These are phyloP conservation scores for Heteropelma amictum DNA, from an alignment of 2,888 invertebrate genomes.

Conservation along the genomic window DNA sequence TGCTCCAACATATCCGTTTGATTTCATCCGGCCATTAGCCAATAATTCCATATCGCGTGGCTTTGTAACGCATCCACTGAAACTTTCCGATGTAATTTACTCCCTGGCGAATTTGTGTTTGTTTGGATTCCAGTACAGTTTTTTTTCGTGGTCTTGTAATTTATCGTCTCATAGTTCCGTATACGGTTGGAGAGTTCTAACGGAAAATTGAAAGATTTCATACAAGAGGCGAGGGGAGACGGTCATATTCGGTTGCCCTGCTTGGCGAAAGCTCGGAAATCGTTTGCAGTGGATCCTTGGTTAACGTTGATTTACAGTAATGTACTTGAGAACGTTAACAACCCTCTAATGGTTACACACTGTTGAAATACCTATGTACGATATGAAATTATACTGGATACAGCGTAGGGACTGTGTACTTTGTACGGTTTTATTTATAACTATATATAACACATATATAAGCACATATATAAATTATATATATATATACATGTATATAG, in stretches of 20 bases:
- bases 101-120: background rate
- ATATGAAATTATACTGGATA: slow-evolving; percentile 29
- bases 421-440: slow-evolving; percentile 20
- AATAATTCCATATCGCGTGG: slow-evolving; percentile 34
- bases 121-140: background rate
- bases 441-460: slow-evolving; percentile 32
- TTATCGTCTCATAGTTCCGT: background rate
- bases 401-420: slow-evolving; percentile 20
- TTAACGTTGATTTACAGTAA: slow-evolving; percentile 74
- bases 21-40: slow-evolving; percentile 63
- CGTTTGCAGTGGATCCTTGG: slow-evolving; percentile 62
- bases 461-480: slow-evolving; percentile 46
- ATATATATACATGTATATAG: slow-evolving; percentile 10
- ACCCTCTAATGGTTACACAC: slow-evolving; percentile 71
- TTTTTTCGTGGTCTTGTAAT: too few species aligned
- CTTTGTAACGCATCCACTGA: slow-evolving; percentile 3
- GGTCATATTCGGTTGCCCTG: slow-evolving; percentile 63
- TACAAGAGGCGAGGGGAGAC: slow-evolving; percentile 38
- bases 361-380: slow-evolving; percentile 64
- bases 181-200: background rate
- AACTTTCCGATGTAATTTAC: background rate
- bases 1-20: slow-evolving; percentile 9
- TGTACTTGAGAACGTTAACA: slow-evolving; percentile 71
- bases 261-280: slow-evolving; percentile 65
- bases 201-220: background rate